Conservation (phyloP, 2,113 vertebrate species). For the Mus musculus region GRCm39 chr4:40916001-40916500, state of each 20-base stretch:
- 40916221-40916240: neutral
- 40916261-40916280: fast-evolving
- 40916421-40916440: neutral
- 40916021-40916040: neutral
- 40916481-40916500: neutral
- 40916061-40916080: constrained; percentile 14
- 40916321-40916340: neutral
- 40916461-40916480: neutral
- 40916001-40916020: neutral
- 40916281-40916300: neutral
- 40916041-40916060: constrained; percentile 59
- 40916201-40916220: neutral
- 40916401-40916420: neutral
- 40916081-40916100: neutral
- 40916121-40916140: neutral
- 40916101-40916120: constrained; percentile 26
- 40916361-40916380: neutral
- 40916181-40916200: neutral
- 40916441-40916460: neutral
- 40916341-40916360: neutral
- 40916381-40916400: neutral
- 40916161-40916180: neutral
- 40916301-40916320: neutral
- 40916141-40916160: constrained; percentile 56
- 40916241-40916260: neutral